phyloP scores from a whole-genome alignment of 2,113 vertebrate genomes.

The Passer montanus region DNA sequence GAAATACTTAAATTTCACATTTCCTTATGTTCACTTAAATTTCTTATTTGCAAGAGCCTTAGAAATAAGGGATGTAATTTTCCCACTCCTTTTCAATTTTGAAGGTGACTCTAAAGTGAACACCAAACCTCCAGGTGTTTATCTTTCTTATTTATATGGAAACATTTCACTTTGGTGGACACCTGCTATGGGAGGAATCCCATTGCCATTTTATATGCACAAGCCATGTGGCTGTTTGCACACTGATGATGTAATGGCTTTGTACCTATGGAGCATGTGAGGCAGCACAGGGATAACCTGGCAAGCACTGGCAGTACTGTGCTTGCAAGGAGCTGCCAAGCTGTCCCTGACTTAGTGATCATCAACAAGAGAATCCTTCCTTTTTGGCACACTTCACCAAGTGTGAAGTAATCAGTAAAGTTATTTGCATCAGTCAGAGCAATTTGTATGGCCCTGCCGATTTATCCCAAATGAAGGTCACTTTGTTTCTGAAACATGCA shows the following conservation, averaged over 20 bases:
- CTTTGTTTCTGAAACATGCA: background rate
- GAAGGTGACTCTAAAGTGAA: background rate
- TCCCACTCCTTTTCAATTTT: background rate
- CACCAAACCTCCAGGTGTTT: background rate
- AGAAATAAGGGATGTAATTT: background rate
- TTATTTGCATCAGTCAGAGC: background rate
- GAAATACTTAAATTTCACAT: background rate
- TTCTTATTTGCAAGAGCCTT: background rate
- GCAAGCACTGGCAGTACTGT: background rate
- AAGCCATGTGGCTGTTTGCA: background rate
- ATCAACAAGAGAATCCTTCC: background rate
- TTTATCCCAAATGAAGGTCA: background rate
- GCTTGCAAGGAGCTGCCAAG: background rate
- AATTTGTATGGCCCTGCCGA: fast-evolving
- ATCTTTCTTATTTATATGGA: background rate
- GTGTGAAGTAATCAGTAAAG: background rate
- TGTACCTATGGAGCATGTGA: background rate
- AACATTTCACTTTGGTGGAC: background rate
- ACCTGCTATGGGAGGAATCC: background rate
- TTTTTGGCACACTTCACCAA: background rate
- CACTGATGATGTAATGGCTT: background rate
- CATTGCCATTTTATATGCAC: background rate
- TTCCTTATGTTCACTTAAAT: background rate
- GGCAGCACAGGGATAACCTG: background rate
- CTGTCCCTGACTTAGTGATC: background rate